Evolutionary conservation across 2,113 vertebrate species (phyloP), one percentile per base, ranked within the genome.

Genomic region (Mustela lutreola): DNA sequence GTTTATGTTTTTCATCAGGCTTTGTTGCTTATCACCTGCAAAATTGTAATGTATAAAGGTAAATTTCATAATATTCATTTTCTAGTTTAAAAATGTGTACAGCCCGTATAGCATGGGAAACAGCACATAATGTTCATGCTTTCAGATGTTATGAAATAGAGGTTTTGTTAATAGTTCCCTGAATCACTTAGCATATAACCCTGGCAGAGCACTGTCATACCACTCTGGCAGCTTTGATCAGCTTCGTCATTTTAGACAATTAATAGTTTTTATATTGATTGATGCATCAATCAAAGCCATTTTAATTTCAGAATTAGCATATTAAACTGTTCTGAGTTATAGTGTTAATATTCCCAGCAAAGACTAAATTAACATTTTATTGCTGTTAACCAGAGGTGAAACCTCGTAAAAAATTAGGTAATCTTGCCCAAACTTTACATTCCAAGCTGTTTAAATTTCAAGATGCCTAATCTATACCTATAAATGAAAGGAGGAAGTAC

Each of bases 301-400:
- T 98, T 97, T 98, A 97, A 94, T 97, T 98, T 98, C 80, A 95
- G 60, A 98, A 98, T 98, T 98, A 98, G 89, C 96, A 98, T 96
- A 98, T 70, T 95, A 98, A 98, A 98, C 79, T 95, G 50, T 98
- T 98, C 96, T 98, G 91, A 97, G 96, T 98, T 98, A 97, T 95
- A 98, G 98, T 98, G 98, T 94, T 98, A 98, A 98, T 98, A 98
- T 90, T 93, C 94, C 94, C 98, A 98, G 98, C 97, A 98, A 98
- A 98, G 96, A 97, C 89, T 97, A 98, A 98, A 98, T 98, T 98
- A 99, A 98, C 96, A 98, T 98, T 98, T 99, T 97, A 97, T 93
- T 14, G 9, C 92, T 95, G 21, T 93, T 98, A 98, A 98, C 98
- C 88, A 97, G 91, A 97, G 92, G 97, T 83, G 88, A 96, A 79